Base-by-base conservation (phyloP, 2,797 vertebrate species). In the Gymnodraco acuticeps region DNA sequence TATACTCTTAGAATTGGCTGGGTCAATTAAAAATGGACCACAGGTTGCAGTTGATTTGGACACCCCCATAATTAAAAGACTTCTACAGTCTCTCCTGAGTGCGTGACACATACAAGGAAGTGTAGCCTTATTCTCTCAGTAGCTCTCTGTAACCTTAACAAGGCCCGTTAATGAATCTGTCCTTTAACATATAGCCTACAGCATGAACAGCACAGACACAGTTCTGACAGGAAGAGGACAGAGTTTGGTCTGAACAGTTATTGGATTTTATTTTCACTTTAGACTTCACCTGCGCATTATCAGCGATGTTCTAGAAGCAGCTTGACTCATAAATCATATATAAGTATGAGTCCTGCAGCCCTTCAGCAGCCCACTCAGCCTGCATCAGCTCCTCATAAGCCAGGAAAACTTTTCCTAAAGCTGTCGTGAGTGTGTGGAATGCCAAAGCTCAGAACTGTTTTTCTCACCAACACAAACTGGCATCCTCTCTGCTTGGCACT, bases 401-500 rank as follows among this genome's bases (percentile, higher is more conserved):
- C 42, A 46, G 31, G 8, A 53, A 54, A 78, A 11, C 63, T 5
- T 59, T 53, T 17, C 27, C 10, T 10, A 69, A 65, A 38, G 62
- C 60, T 75, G 60, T 64, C 20, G 38, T 58, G 64, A 51, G 15
- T 14, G 20, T 12, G 23, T 47, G 48, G 54, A 75, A 80, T 51
- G 67, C 70, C 75, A 60, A 27, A 63, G 63, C 80, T 54, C 69
- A 14, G 53, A 70, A 76, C 5, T 46, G 48, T 71, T 73, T 70
- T 61, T 16, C 46, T 54, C 61, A 61, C 31, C 31, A 71, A 81
- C 42, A 70, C 48, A 53, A 59, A 48, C 50, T 67, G 67, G 69
- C 73, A 68, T 70, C 71, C 64, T 33, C 70, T 74, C 56, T 51
- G 27, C 52, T 65, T 81, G 69, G 73, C 68, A 62, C 43, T 31